These are phyloP conservation scores for Cryptotermes secundus DNA, from an alignment of 1,140 invertebrate genomes.

Conservation along the genomic window DNA sequence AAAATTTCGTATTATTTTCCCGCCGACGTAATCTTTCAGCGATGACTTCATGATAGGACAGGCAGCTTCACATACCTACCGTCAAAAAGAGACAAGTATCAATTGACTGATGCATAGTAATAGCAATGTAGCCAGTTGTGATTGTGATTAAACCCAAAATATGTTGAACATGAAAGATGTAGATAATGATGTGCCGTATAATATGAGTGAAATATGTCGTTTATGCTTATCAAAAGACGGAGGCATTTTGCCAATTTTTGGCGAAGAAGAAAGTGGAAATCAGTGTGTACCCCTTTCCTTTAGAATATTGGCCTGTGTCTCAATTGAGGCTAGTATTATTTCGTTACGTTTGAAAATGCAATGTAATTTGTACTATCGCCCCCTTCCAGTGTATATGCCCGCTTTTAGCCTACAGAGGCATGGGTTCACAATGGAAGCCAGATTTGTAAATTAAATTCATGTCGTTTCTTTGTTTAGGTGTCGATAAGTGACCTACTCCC, in stretches of 20 bases:
- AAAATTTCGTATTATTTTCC: background rate
- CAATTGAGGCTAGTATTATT: conserved; percentile 55
- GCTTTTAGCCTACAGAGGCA: background rate
- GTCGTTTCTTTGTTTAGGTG: conserved; percentile 42
- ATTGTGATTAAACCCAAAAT: background rate
- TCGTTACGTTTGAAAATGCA: background rate
- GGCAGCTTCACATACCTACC: background rate
- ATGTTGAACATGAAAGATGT: conserved; percentile 19
- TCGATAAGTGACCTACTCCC: conserved; percentile 46
- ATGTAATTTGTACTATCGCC: background rate
- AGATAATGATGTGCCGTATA: background rate
- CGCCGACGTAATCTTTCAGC: conserved; percentile 11
- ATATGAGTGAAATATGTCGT: conserved; percentile 52
- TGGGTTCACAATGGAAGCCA: background rate
- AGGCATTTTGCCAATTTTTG: conserved; percentile 50
- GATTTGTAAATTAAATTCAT: background rate
- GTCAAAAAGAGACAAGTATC: background rate
- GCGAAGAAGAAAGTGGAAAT: conserved; percentile 46
- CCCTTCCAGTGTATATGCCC: background rate
- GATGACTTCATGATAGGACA: conserved; percentile 15
- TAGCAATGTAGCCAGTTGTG: background rate
- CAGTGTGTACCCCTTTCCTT: conserved; percentile 48
- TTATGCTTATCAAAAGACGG: conserved; percentile 60
- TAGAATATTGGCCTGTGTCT: conserved; percentile 61
- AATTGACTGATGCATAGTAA: background rate